Evolutionary conservation across 2,888 invertebrate species (phyloP).

Genomic region (Patella caerulea): DNA sequence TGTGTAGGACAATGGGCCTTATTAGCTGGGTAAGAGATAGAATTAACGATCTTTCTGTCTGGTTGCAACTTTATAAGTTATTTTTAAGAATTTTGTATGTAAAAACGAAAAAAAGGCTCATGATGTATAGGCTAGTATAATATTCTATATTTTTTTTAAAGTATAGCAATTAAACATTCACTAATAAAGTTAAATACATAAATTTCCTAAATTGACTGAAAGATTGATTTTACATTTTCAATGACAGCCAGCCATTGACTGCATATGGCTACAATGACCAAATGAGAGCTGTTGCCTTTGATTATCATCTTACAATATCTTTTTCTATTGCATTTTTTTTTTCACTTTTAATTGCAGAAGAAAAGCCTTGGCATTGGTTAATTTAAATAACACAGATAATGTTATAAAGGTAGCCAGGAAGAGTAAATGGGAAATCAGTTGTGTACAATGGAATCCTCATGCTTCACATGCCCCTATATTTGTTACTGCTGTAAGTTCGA

Average conservation of each 20-base stretch:
- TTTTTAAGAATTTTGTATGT: not conserved
- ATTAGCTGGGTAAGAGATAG: conserved; percentile 80
- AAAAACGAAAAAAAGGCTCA: not conserved
- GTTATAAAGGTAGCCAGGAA: conserved; percentile 76
- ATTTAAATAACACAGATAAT: conserved; percentile 80
- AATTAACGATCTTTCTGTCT: no score
- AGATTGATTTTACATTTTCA: no score
- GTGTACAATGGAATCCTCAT: conserved; percentile 93
- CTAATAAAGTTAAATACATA: no score
- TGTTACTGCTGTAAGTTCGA: conserved; percentile 84
- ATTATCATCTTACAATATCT: no score
- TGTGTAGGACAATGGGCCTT: conserved; percentile 87
- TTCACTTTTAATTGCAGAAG: conserved; percentile 73
- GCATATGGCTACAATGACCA: no score
- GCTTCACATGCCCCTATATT: conserved; percentile 82
- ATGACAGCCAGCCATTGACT: no score
- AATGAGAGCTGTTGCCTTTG: no score
- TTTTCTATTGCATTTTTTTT: not conserved
- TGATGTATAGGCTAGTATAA: not conserved
- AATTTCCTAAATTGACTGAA: no score
- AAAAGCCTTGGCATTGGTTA: conserved; percentile 85
- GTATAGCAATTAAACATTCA: no score
- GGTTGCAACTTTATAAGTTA: not conserved
- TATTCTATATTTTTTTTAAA: no score
- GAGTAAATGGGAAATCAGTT: conserved; percentile 91